These are phyloP conservation scores for Oryzaephilus surinamensis DNA, from an alignment of 1,140 invertebrate genomes.

Conservation along the genomic window DNA sequence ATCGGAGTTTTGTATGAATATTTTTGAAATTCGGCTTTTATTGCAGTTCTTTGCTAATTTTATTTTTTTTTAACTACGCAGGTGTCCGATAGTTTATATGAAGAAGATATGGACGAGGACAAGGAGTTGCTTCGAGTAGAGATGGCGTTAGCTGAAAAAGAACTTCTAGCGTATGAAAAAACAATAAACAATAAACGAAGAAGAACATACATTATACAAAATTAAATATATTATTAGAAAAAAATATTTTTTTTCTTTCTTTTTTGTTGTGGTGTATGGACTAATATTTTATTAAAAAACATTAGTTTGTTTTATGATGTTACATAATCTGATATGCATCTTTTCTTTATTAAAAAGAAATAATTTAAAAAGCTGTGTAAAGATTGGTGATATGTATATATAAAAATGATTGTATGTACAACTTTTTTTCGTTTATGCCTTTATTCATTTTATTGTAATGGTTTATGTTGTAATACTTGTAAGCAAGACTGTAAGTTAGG, in stretches of 20 bases:
- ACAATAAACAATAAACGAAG: constrained; percentile 26
- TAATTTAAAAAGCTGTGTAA: constrained; percentile 24
- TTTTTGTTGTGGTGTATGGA: neutral
- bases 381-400: constrained; percentile 28
- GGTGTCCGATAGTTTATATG: constrained; percentile 20
- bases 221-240: constrained; percentile 10
- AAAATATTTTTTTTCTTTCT: constrained; percentile 3
- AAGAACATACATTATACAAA: constrained; percentile 23
- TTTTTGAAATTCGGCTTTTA: neutral
- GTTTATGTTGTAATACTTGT: no score
- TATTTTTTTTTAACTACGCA: constrained; percentile 13
- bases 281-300: neutral
- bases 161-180: constrained; percentile 31
- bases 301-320: neutral
- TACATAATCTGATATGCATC: constrained; percentile 2
- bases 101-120: constrained; percentile 29
- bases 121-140: constrained; percentile 31
- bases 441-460: neutral
- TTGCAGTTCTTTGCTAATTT: neutral
- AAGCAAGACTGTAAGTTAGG: no score
- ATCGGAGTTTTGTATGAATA: no score
- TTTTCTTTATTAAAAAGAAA: constrained; percentile 9
- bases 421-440: neutral
- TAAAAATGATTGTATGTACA: no score
- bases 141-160: constrained; percentile 35